Base-by-base conservation (phyloP, 2,888 invertebrate genomes). In the Aphrophora alni region DNA sequence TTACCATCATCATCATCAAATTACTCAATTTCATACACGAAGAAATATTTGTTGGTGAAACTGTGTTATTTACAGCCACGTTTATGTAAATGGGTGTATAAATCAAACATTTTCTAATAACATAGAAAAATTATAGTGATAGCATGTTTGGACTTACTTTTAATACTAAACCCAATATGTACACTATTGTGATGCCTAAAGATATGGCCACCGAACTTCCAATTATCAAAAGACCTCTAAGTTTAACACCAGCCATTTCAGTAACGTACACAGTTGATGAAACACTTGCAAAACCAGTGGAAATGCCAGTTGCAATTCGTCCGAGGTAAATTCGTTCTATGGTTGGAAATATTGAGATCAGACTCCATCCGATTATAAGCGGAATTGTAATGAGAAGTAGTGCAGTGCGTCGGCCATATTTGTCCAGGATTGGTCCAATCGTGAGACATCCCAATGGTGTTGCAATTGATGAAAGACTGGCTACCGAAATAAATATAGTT, bases 181-280 rank as follows among this genome's bases (percentile, higher is more conserved):
- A 91, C 1, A 91, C 89, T 0, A 89, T 82, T 1, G 91, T 85
- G 17, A 91, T 88, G 5, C 91, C 91, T 0, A 88, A 72, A 0
- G 91, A 89, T 74, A 91, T 91, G 38, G 88, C 87, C 8, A 90
- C 87, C 24, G 90, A 90, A 12, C 90, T 89, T 89, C 91, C 91
- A 0, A 91, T 91, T 24, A 90, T 89, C 73, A 91, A 88, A 59
- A 90, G 89, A 10, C 90, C 88, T 82, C 91, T 86, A 82, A 90
- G 73, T 0, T 82, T 72, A 8, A 83, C 80, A 44, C 83, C 83
- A 0, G 83, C 82, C 0, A 81, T 80, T 86, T 91, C 92, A 0
- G 91, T 90, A 83, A 89, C 88, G 83, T 91, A 91, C 33, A 91
- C 89, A 0, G 90, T 89, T 0, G 91, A 89, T 0, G 91, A 90